Conservation (phyloP, 2,113 vertebrate genomes). For the Cichladusa arquata region DNA sequence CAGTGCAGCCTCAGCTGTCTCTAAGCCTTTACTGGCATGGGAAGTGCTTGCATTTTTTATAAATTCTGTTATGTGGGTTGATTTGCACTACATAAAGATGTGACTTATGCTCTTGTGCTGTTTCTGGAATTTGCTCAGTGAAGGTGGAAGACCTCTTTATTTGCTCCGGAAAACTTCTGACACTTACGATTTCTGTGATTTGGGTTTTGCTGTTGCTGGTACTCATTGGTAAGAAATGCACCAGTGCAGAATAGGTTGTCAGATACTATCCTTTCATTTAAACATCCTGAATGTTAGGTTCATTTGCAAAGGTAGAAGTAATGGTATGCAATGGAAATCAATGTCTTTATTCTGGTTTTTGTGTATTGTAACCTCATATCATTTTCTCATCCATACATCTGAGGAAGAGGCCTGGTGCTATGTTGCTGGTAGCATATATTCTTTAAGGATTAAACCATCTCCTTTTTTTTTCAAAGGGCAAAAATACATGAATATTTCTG, state of each 20-base stretch:
- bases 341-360: background rate
- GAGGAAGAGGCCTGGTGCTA: background rate
- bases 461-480: background rate
- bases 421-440: background rate
- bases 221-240: slow-evolving; percentile 5
- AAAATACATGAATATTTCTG: background rate
- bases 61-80: background rate
- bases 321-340: background rate
- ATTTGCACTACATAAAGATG: background rate
- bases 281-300: slow-evolving; percentile 30
- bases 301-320: background rate
- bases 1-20: background rate
- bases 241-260: slow-evolving; percentile 28
- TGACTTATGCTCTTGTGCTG: background rate
- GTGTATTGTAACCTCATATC: background rate
- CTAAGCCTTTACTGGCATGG: background rate
- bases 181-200: background rate
- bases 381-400: background rate
- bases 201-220: background rate
- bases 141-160: background rate
- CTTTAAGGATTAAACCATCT: background rate
- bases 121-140: background rate
- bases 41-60: background rate
- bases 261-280: slow-evolving; percentile 26
- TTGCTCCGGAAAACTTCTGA: background rate